phyloP scores from a whole-genome alignment of 2,113 vertebrate genomes.

The Cynopterus brachyotis region DNA sequence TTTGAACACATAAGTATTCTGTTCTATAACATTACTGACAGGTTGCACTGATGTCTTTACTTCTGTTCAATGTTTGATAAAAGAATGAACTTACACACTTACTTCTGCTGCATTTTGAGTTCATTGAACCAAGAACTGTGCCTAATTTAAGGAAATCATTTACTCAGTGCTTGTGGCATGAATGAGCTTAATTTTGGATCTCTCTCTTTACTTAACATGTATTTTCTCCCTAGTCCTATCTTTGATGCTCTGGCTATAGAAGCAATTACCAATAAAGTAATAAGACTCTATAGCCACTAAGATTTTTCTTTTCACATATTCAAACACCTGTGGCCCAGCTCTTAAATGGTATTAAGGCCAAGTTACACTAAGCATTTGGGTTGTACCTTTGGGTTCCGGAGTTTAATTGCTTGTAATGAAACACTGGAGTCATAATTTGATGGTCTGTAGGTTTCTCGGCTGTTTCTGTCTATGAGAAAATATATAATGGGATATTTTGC shows the following conservation, averaged over 20 bases:
- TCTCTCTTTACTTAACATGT: background rate
- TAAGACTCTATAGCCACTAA: background rate
- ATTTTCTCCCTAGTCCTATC: background rate
- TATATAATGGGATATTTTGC: conserved; percentile 72
- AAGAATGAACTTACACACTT: background rate
- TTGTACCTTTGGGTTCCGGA: conserved; percentile 14
- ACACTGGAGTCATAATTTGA: conserved; percentile 59
- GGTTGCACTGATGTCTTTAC: background rate
- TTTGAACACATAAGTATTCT: background rate
- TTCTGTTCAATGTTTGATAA: background rate
- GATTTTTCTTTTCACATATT: conserved; percentile 45
- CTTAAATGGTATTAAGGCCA: conserved; percentile 68
- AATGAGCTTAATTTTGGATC: background rate
- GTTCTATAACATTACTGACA: background rate
- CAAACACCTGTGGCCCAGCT: conserved; percentile 8
- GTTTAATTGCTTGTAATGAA: conserved; percentile 67
- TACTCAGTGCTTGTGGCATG: background rate
- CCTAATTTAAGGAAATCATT: background rate
- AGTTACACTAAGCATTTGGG: conserved; percentile 30
- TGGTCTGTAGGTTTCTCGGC: conserved; percentile 66
- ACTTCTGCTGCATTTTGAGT: background rate
- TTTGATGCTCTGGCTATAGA: background rate
- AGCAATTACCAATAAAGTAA: background rate
- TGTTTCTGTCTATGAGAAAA: conserved; percentile 67
- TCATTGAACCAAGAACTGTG: background rate